Evolutionary conservation across 2,113 vertebrate species (phyloP).

Genomic region (Lepus timidus): DNA sequence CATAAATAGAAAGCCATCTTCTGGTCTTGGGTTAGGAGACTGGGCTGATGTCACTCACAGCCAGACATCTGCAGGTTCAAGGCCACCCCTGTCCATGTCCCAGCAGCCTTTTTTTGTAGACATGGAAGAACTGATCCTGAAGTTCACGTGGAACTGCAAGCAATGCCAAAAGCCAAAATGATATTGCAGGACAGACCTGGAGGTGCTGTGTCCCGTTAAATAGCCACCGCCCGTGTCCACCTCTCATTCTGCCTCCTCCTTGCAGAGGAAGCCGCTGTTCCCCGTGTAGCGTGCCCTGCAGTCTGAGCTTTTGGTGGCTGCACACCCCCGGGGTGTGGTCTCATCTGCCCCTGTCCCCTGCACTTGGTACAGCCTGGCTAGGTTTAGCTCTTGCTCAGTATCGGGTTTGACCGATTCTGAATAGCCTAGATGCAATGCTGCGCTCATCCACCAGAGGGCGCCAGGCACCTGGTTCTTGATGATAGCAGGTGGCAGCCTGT

Average conservation of each 20-base stretch:
- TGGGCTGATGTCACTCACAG: neutral
- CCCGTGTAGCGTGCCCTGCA: neutral
- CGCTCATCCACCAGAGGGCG: neutral
- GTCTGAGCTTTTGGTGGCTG: neutral
- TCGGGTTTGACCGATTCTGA: neutral
- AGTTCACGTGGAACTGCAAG: neutral
- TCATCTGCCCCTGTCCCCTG: neutral
- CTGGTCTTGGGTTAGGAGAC: neutral
- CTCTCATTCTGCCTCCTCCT: neutral
- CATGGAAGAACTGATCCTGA: neutral
- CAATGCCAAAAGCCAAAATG: neutral
- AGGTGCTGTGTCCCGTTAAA: neutral
- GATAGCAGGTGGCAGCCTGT: neutral
- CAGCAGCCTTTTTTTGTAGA: neutral
- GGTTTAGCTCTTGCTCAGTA: neutral
- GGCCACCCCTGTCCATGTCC: neutral
- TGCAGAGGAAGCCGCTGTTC: neutral
- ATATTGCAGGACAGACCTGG: neutral
- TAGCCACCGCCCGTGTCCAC: accelerated
- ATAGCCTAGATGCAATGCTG: neutral
- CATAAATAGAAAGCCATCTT: neutral
- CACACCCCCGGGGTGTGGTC: neutral
- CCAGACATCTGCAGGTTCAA: neutral
- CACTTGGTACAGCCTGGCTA: neutral
- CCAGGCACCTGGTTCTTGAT: neutral